Evolutionary conservation across 2,113 vertebrate genomes (phyloP), one percentile per base, ranked within the genome.

Genomic region (Artemisiospiza belli): DNA sequence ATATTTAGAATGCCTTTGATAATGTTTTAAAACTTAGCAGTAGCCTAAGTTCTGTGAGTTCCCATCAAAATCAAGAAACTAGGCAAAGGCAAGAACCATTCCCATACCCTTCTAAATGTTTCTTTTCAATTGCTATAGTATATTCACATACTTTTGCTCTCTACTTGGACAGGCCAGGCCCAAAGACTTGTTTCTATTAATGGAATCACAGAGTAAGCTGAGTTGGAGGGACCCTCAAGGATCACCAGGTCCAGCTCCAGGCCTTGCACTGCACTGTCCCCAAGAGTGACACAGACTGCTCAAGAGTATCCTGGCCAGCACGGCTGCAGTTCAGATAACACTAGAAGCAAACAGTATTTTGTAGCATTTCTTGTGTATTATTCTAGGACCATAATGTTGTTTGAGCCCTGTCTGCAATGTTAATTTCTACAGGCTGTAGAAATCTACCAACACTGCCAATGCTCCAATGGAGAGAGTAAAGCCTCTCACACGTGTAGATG

Each of bases 161-260:
- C 28, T 77, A 7, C 66, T 73, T 46, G 62, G 25, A 55, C 10
- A 37, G 33, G 31, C 9, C 31, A 54, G 49, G 23, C 27, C 27
- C 31, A 78, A 76, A 77, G 27, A 18, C 20, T 79, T 49, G 22
- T 54, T 23, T 72, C 17, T 37, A 3, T 11, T 61, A 12, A 10
- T 4, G 23, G 54, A 51, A 35, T 35, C 62, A 35, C 31, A 44
- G 55, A 61, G 23, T 2, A 52, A 59, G 18, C 31, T 37, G 83
- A 22, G 27, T 6, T 87, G 33, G 17, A 68, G 27, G 18, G 6
- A 33, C 22, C 11, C 22, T 61, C 63, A 33, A 10, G 27, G 37
- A 15, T 7, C 17, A 44, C 3, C 0, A 2, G 6, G 27, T 33
- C 31, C 63, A 44, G 5, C 22, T 61, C 54, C 63, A 0, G 0